Evolutionary conservation across 2,888 invertebrate species (phyloP).

Genomic region (Papilio demoleus): DNA sequence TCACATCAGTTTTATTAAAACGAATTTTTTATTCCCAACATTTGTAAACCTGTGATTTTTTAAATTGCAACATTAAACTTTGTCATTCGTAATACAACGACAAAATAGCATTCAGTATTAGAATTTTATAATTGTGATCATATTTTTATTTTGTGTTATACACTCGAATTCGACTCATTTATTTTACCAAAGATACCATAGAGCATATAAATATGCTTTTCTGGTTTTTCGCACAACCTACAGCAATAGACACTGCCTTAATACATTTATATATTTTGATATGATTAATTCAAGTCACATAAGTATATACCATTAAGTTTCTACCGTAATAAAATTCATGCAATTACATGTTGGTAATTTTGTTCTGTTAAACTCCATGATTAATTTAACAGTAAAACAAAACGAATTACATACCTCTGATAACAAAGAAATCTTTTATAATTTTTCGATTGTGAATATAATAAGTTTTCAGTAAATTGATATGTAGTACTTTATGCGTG

Average conservation of each 20-base stretch:
- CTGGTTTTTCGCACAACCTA: conserved; percentile 12
- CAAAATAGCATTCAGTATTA: conserved; percentile 4
- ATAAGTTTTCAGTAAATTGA: conserved; percentile 7
- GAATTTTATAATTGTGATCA: neutral
- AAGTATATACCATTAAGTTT: no score
- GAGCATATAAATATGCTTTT: neutral
- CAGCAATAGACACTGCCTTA: conserved; percentile 16
- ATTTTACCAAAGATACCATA: conserved; percentile 3
- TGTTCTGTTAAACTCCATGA: no score
- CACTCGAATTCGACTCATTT: neutral
- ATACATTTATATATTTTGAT: neutral
- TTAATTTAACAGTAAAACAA: no score
- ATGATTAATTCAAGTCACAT: neutral
- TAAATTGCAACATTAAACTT: conserved; percentile 8
- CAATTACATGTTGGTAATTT: neutral
- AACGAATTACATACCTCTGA: conserved; percentile 22
- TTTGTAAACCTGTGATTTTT: neutral
- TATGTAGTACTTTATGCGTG: conserved; percentile 22
- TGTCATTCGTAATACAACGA: conserved; percentile 15
- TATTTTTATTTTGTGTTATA: neutral
- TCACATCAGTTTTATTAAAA: neutral
- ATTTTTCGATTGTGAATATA: conserved; percentile 7
- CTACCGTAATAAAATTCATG: neutral
- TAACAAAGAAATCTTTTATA: conserved; percentile 12
- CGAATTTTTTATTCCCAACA: neutral